Base-by-base conservation (phyloP, 2,797 vertebrate species). In the Clarias pachynema region DNA sequence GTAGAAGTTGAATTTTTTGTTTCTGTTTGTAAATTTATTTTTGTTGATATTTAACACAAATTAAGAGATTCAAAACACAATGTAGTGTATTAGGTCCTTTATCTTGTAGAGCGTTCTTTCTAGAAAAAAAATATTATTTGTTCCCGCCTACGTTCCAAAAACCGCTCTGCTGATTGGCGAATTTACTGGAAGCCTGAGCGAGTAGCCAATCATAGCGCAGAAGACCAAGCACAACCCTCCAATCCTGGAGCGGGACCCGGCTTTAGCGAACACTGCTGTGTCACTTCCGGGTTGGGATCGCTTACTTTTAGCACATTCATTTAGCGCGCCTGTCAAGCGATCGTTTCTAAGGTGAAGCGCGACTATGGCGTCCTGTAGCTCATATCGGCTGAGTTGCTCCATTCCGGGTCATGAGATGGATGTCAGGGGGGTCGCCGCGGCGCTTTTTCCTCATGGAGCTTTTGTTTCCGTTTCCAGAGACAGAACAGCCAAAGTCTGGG, bases 401-500 rank as follows among this genome's bases (percentile, higher is more conserved):
- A 92, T 99, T 53, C 90, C 92, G 9, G 98, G 96, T 1, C 98
- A 99, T 29, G 97, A 97, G 79, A 96, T 98, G 96, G 98, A 99
- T 85, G 97, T 99, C 0, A 93, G 98, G 37, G 98, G 98, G 18
- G 92, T 99, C 72, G 88, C 93, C 1, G 75, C 94, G 2, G 91
- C 95, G 2, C 60, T 90, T 29, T 97, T 96, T 20, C 97, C 97
- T 0, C 92, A 94, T 0, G 97, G 97, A 66, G 93, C 96, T 2
- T 98, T 99, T 90, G 97, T 99, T 74, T 99, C 98, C 0, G 98
- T 97, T 79, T 99, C 98, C 57, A 96, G 98, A 90, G 98, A 99
- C 92, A 96, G 97, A 87, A 99, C 97, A 56, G 97, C 96, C 86
- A 96, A 97, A 87, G 94, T 99, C 85, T 99, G 98, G 98, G 95